Base-by-base conservation (phyloP, 2,797 vertebrate species). In the Hoplostethus atlanticus region DNA sequence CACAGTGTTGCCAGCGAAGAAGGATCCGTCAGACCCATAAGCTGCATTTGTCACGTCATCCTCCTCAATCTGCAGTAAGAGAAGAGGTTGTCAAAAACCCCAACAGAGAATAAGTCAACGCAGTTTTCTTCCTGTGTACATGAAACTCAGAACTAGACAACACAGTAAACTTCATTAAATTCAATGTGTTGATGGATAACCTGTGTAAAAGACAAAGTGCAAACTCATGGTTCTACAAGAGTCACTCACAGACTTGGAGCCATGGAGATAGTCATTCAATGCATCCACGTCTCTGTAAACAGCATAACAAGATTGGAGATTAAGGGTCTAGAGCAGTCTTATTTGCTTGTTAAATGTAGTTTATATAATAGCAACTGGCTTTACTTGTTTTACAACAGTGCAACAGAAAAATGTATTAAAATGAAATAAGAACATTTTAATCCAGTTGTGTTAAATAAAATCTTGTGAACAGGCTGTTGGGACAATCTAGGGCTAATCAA, bases 251-350 rank as follows among this genome's bases (percentile, higher is more conserved):
- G 97, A 96, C 93, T 99, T 98, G 92, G 94, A 95, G 93, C 98
- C 98, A 90, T 99, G 98, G 73, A 99, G 96, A 94, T 98, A 99
- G 90, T 98, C 97, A 91, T 99, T 99, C 91, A 99, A 80, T 16
- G 97, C 97, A 90, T 99, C 97, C 81, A 97, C 96, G 93, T 99
- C 98, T 94, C 98, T 99, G 91, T 79, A 83, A 91, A 90, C 0
- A 2, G 25, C 1, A 51, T 12, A 63, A 3, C 68, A 40, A 8
- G 8, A 13, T 72, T 80, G 1, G 11, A 31, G 12, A 55, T 16
- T 30, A 62, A n/a, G 2, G 4, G 2, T 5, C 1, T 42, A 2
- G 2, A 21, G 42, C 6, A 25, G 21, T 12, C 13, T 52, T 3
- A 66, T 51, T 53, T 57, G 15, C 47, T 3, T 52, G 25, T 64